Percentiles rank a stretch among this genome's conserved stretches.
These are phyloP conservation scores for Pagrus major DNA, from an alignment of 2,113 vertebrate genomes.

Conservation along the genomic window DNA sequence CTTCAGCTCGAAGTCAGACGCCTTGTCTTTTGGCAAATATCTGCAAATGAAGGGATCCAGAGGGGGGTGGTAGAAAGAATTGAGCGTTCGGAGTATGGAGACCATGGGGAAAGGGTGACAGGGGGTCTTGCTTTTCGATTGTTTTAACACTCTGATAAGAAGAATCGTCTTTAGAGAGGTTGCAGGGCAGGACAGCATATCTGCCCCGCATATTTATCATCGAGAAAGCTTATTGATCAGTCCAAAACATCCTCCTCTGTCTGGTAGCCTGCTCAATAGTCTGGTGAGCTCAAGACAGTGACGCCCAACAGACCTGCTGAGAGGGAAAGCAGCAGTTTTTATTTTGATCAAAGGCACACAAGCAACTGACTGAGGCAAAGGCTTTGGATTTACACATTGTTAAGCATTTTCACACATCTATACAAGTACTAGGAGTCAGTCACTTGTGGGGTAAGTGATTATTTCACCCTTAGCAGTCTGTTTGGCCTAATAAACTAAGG, in stretches of 20 bases:
- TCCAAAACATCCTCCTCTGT: slow-evolving; percentile 49
- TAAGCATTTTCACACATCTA: neutral
- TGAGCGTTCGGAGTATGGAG: neutral
- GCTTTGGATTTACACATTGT: neutral
- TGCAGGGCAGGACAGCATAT: slow-evolving; percentile 11
- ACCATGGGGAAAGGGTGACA: neutral
- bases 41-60: slow-evolving; percentile 26
- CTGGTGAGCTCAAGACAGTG: slow-evolving; percentile 27
- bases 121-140: slow-evolving; percentile 3
- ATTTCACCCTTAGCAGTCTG: neutral
- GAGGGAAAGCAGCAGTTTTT: slow-evolving; percentile 12
- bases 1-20: slow-evolving; percentile 3
- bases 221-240: slow-evolving; percentile 59
- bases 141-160: slow-evolving; percentile 31
- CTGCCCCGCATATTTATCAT: slow-evolving; percentile 49
- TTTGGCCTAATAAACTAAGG: neutral
- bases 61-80: slow-evolving; percentile 8
- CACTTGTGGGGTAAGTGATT: neutral
- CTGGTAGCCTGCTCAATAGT: slow-evolving; percentile 58
- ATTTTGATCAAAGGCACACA: neutral
- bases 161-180: neutral
- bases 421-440: neutral
- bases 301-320: neutral
- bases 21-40: slow-evolving; percentile 28
- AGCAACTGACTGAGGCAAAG: neutral